Conservation (phyloP, 2,888 invertebrate species). For the Epicampocera succincta region DNA sequence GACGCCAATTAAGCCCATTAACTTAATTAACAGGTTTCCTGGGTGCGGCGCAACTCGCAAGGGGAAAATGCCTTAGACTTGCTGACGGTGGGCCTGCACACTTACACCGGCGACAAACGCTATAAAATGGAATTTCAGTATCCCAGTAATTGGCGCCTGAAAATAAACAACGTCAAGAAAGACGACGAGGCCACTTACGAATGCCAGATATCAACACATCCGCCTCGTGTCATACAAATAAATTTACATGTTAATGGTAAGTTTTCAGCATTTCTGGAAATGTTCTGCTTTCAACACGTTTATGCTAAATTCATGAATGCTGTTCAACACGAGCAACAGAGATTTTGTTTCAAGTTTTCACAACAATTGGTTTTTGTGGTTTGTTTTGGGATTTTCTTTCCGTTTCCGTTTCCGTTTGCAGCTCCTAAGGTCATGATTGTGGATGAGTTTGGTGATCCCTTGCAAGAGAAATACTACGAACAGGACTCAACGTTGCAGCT, state of each 20-base stretch:
- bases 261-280: conserved; percentile 51
- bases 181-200: conserved; percentile 83
- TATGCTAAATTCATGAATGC: no score
- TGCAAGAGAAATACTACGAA: conserved; percentile 84
- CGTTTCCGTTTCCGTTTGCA: conserved; percentile 71
- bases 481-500: conserved; percentile 84
- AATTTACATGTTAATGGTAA: conserved; percentile 83
- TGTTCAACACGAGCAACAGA: no score
- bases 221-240: conserved; percentile 83
- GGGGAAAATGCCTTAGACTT: conserved; percentile 86
- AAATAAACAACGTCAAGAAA: conserved; percentile 82
- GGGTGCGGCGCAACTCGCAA: conserved; percentile 85
- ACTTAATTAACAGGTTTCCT: conserved; percentile 84
- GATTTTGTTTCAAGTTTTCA: no score
- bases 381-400: neutral
- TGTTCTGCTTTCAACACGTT: no score
- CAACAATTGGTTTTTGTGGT: no score
- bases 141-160: conserved; percentile 84
- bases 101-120: conserved; percentile 86
- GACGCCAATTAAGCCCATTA: neutral
- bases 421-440: conserved; percentile 84
- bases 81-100: conserved; percentile 86
- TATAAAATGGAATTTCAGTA: conserved; percentile 83
- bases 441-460: conserved; percentile 83
- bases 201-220: conserved; percentile 84